Evolutionary conservation across 2,113 vertebrate species (phyloP), one percentile per base, ranked within the genome.

Genomic region (Corynorhinus townsendii): DNA sequence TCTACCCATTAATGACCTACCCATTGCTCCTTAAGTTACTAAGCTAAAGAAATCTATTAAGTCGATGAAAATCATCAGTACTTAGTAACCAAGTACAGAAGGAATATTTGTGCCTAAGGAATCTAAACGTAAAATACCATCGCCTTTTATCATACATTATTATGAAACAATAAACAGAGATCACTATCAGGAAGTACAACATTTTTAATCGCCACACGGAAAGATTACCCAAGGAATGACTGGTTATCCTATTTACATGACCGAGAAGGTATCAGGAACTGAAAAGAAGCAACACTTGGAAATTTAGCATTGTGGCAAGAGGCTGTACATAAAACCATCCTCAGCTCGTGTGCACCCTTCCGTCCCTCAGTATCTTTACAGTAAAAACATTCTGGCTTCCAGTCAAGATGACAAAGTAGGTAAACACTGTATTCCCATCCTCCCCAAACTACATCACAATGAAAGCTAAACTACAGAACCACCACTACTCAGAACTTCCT

Each of bases 261-360:
- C 73, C 88, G 14, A 95, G 35, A 54, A 94, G 45, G 11, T 64
- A 85, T 59, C 84, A 95, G 69, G 69, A 97, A 91, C 59, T 81
- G 95, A 35, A 90, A 91, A 89, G 33, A 89, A 89, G 83, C 92
- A 59, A 38, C 52, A 64, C 22, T 20, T 64, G 24, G 43, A 91
- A 83, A 92, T 35, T 75, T 3, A 86, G 43, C 17, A 56, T 5
- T 64, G 24, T 40, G 43, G 17, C 54, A 80, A 76, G 35, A 94
- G 80, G 77, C 10, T 59, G 3, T 22, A 91, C 12, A 77, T n/a
- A 43, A 93, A 93, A 75, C 17, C 43, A n/a, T 28, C 62, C 24
- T 87, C 35, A 6, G 2, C 0, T 43, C 64, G 19, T 15, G 9
- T 33, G 22, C 68, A 15, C 16, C 15, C 49, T 56, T 75, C 69